Evolutionary conservation across 2,113 vertebrate species (phyloP).

Genomic region (Numida meleagris): DNA sequence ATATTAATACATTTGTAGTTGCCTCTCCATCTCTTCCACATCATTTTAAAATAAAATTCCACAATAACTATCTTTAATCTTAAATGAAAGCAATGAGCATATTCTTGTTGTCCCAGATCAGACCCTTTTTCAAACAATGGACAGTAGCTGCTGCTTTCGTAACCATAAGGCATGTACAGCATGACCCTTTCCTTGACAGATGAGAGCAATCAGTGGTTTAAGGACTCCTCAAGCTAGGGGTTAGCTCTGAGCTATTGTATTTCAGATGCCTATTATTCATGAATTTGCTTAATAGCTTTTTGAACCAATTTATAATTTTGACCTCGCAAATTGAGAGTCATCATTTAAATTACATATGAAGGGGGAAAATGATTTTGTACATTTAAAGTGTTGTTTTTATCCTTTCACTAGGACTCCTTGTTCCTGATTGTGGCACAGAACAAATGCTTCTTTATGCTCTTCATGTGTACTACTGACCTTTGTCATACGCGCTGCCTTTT

Average conservation of each 20-base stretch:
- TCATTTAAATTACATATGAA: conserved; percentile 37
- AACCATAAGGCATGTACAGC: background rate
- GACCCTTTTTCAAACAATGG: background rate
- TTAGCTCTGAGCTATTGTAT: background rate
- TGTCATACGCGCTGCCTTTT: background rate
- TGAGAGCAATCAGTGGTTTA: conserved; percentile 24
- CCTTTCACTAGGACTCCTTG: background rate
- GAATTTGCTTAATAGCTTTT: conserved; percentile 38
- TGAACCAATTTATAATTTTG: conserved; percentile 37
- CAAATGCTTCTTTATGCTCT: background rate
- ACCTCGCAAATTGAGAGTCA: background rate
- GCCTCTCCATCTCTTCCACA: background rate
- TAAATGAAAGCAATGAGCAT: background rate
- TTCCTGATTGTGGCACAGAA: background rate
- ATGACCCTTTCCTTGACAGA: conserved; percentile 3
- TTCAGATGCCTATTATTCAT: background rate
- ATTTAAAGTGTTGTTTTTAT: conserved; percentile 38
- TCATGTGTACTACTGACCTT: background rate
- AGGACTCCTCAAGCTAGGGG: background rate
- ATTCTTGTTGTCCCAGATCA: background rate
- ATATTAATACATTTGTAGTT: background rate
- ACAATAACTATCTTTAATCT: background rate
- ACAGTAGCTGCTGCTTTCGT: background rate
- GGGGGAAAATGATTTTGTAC: background rate
- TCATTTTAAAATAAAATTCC: background rate